Evolutionary conservation across 2,113 vertebrate species (phyloP), one percentile per base, ranked within the genome.

Genomic region (Corynorhinus townsendii): DNA sequence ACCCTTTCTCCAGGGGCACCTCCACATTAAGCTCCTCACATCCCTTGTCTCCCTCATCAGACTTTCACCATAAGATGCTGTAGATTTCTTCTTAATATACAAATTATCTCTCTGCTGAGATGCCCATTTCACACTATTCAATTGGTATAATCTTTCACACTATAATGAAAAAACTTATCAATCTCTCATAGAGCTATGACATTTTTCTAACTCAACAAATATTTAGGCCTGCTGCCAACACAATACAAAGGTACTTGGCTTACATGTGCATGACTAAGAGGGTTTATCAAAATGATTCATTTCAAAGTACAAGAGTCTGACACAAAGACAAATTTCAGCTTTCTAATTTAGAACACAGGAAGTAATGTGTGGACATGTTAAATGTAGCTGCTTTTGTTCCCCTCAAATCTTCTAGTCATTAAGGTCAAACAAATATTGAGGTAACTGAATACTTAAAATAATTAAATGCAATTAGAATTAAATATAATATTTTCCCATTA

Each of bases 171-270:
- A 92, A 75, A 64, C 4, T 28, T 88, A 76, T 11, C 30, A 91
- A 64, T 19, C 4, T 81, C 54, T 77, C 79, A 62, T 26, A 87
- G 85, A 24, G 11, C 93, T 64, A 24, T 96, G 47, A 1, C 20
- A 82, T 88, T 93, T 92, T 92, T 82, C 71, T 75, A 71, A 86
- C 28, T 92, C 62, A 94, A 68, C 35, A 68, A 76, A 49, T 96
- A 86, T 73, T 86, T 90, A 81, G 40, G 26, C 33, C 26, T 85
- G 38, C 26, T 88, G 56, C 72, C 47, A 54, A 93, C 68, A 66
- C 11, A 76, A 22, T 17, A 62, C 69, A 68, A 64, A 88, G 76
- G 15, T 93, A 69, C 47, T 77, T 45, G 35, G 15, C 38, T 93
- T 80, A 89, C 3, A 72, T 90, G 90, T 49, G 94, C 28, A 88